These are phyloP conservation scores for Thalpophila matura DNA, from an alignment of 2,888 invertebrate species.

Conservation along the genomic window DNA sequence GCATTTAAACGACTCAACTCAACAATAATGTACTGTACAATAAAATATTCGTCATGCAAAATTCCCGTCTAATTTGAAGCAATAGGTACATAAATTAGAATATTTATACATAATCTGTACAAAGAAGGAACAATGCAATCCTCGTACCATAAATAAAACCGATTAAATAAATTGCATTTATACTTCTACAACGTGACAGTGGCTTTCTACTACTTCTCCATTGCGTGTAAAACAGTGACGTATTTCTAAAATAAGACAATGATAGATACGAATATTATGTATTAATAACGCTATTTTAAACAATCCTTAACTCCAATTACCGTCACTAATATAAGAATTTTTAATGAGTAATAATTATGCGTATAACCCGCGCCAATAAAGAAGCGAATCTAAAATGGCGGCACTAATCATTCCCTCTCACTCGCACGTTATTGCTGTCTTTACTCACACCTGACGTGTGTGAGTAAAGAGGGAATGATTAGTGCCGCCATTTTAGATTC, in stretches of 20 bases:
- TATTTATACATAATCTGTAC: conserved; percentile 37
- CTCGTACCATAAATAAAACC: conserved; percentile 16
- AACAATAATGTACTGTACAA: not conserved
- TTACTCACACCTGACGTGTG: no score
- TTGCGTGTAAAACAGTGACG: conserved; percentile 7
- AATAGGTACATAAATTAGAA: conserved; percentile 13
- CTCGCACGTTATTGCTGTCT: no score
- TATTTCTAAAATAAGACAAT: conserved; percentile 1
- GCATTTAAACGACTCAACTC: not conserved
- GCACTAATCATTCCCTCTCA: no score
- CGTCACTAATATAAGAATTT: conserved; percentile 19
- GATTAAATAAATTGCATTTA: conserved; percentile 52
- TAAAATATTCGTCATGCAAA: conserved; percentile 45
- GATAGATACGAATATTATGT: conserved; percentile 15
- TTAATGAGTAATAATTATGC: conserved; percentile 32
- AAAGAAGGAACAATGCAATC: conserved; percentile 30
- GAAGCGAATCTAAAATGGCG: no score
- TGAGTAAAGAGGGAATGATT: no score
- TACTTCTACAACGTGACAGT: conserved; percentile 36
- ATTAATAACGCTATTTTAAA: conserved; percentile 14
- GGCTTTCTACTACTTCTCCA: conserved; percentile 16
- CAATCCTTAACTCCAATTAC: conserved; percentile 24
- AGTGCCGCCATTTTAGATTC: no score
- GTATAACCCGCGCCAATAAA: no score
- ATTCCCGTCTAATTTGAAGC: conserved; percentile 32